Conservation (phyloP, 2,797 vertebrate species). For the Antrozous pallidus region DNA sequence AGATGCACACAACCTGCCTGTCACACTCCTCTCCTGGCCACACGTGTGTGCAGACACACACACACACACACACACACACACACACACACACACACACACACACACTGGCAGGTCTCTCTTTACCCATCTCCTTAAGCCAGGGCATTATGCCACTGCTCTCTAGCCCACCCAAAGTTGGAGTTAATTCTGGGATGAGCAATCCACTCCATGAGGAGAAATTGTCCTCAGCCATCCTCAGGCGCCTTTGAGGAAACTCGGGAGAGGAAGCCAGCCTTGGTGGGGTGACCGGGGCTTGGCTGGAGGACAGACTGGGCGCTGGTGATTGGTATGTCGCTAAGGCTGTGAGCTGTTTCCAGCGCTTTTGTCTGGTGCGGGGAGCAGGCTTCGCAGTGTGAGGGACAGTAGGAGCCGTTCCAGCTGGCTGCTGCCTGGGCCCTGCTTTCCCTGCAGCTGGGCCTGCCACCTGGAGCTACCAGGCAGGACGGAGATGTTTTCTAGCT, state of each 20-base stretch:
- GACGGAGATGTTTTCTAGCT: not conserved
- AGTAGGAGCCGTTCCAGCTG: not conserved
- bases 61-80: too few species aligned
- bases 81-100: too few species aligned
- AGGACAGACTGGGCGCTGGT: not conserved
- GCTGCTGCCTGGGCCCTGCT: not conserved
- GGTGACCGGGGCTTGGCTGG: not conserved
- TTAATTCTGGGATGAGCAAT: conserved; percentile 25
- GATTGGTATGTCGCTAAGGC: conserved; percentile 20
- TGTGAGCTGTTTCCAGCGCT: not conserved
- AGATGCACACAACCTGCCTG: not conserved
- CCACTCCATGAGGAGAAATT: conserved; percentile 50
- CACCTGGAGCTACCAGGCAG: not conserved
- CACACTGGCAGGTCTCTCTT: not conserved
- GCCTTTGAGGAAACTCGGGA: conserved; percentile 67
- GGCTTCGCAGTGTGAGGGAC: not conserved
- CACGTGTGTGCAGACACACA: fast-evolving
- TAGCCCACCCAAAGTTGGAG: conserved; percentile 42
- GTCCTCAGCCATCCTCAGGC: conserved; percentile 40
- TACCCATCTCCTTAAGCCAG: not conserved
- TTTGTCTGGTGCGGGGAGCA: conserved; percentile 49
- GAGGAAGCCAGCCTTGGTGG: conserved; percentile 34
- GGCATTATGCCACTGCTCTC: conserved; percentile 1
- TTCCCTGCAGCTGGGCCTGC: not conserved
- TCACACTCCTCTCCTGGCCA: not conserved